Evolutionary conservation across 1,140 invertebrate genomes (phyloP).

Genomic region (Drosophila nigromelanica): DNA sequence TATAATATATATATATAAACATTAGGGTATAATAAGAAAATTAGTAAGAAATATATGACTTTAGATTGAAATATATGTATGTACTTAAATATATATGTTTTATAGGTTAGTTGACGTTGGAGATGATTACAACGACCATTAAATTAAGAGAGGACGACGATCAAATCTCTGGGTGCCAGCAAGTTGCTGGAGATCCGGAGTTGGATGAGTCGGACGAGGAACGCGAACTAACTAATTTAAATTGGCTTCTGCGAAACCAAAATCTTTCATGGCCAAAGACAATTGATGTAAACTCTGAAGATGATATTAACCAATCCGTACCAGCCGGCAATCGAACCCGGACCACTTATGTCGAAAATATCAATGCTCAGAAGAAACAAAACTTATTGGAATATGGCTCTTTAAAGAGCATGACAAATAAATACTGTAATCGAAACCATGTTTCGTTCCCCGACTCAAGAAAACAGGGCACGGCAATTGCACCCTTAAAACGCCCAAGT

Average conservation of each 20-base stretch:
- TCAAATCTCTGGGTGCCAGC: not conserved
- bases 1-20: too few species aligned
- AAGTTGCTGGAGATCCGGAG: not conserved
- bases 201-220: slow-evolving; percentile 66
- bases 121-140: slow-evolving; percentile 9
- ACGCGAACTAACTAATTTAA: slow-evolving; percentile 73
- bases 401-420: not conserved
- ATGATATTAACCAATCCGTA: slow-evolving; percentile 20
- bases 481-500: slow-evolving; percentile 46
- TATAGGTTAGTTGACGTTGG: not conserved
- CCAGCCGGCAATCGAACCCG: not conserved
- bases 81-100: not conserved
- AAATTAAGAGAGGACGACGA: not conserved
- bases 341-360: not conserved
- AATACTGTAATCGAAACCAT: slow-evolving; percentile 7
- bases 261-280: slow-evolving; percentile 66
- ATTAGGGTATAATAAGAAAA: too few species aligned
- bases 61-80: too few species aligned
- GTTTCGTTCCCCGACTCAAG: not conserved
- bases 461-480: slow-evolving; percentile 1
- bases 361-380: not conserved
- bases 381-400: not conserved
- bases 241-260: slow-evolving; percentile 75
- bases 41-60: too few species aligned
- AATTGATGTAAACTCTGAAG: slow-evolving; percentile 35